Evolutionary conservation across 2,888 invertebrate genomes (phyloP).

Genomic region (Scaptomyza polygonia): DNA sequence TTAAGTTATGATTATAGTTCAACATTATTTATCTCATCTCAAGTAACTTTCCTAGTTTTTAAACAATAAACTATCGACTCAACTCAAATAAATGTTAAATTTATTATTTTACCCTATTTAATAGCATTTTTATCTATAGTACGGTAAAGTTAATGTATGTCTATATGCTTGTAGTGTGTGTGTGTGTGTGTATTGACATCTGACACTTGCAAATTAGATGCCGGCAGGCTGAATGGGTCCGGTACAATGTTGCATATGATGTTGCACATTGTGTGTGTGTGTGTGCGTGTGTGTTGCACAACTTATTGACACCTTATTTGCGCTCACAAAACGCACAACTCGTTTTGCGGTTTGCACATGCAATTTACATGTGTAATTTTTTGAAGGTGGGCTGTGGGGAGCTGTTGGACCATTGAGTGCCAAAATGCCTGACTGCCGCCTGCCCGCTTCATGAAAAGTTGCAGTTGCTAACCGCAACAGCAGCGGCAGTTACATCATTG

Average conservation of each 20-base stretch:
- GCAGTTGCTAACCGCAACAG: constrained; percentile 42
- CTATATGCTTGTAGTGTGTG: not conserved
- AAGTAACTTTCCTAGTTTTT: no score
- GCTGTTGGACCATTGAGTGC: constrained; percentile 1
- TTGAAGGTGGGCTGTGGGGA: constrained; percentile 20
- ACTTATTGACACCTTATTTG: constrained; percentile 78
- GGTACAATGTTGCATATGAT: constrained; percentile 38
- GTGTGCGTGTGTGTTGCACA: constrained; percentile 43
- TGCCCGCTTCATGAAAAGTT: constrained; percentile 59
- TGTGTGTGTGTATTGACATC: constrained; percentile 62
- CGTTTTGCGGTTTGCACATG: constrained; percentile 75
- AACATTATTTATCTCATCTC: no score
- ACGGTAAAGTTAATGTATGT: not conserved
- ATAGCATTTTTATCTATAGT: not conserved
- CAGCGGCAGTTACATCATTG: constrained; percentile 52
- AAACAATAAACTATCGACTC: no score
- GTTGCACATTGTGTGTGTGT: constrained; percentile 29
- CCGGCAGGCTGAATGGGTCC: constrained; percentile 48
- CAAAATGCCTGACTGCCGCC: constrained; percentile 19
- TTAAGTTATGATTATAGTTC: no score
- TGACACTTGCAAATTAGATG: constrained; percentile 78
- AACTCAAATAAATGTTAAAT: not conserved
- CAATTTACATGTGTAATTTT: constrained; percentile 82
- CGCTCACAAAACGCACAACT: constrained; percentile 60
- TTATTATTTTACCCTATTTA: no score